phyloP scores from a whole-genome alignment of 2,113 vertebrate species.

The Oryzias celebensis region DNA sequence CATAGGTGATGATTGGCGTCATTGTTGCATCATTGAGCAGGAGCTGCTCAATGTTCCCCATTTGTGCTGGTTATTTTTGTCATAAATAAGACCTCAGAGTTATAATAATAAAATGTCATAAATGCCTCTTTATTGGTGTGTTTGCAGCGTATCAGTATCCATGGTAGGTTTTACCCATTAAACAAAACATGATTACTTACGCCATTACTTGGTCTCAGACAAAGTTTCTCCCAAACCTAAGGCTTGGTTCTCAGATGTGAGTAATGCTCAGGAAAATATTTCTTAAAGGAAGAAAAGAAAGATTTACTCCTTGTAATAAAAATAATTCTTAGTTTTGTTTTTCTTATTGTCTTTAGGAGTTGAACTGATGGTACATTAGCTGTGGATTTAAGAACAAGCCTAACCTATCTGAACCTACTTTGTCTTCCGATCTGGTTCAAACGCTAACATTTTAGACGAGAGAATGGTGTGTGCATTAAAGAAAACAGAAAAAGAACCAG shows the following conservation, averaged over 20 bases:
- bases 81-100: conserved; percentile 64
- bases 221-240: conserved; percentile 30
- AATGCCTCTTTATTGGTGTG: conserved; percentile 40
- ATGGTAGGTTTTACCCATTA: conserved; percentile 35
- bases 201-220: conserved; percentile 33
- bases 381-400: no score
- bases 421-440: no score
- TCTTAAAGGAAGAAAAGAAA: no score
- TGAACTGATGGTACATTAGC: no score
- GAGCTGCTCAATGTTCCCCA: conserved; percentile 52
- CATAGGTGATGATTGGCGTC: conserved; percentile 47
- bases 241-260: conserved; percentile 33
- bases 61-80: conserved; percentile 61
- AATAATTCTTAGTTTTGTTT: background rate
- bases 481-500: no score
- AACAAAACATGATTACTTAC: conserved; percentile 36
- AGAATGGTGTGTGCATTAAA: no score
- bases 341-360: background rate
- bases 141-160: conserved; percentile 56
- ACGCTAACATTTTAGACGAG: no score
- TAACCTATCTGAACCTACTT: no score
- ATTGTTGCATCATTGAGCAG: conserved; percentile 46
- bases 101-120: conserved; percentile 48
- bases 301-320: no score
- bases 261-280: background rate